phyloP scores from a whole-genome alignment of 2,797 vertebrate genomes.

The Halcyon leucocephala region DNA sequence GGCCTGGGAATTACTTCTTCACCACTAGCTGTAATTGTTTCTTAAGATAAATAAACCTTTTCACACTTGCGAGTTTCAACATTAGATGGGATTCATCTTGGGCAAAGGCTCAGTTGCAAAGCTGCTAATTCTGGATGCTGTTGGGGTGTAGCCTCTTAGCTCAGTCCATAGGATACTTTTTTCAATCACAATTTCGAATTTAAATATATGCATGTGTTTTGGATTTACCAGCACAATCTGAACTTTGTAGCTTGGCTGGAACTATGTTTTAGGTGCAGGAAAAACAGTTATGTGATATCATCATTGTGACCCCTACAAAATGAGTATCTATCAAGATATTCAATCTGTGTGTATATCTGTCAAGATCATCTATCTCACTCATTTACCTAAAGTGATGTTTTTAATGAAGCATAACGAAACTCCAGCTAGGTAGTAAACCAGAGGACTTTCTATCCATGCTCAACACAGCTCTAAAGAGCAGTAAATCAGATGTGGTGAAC shows the following conservation, averaged over 20 bases:
- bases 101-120: not conserved
- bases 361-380: not conserved
- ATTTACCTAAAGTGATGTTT: not conserved
- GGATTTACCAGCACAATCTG: not conserved
- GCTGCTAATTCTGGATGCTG: not conserved
- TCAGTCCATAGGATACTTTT: not conserved
- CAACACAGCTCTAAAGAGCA: not conserved
- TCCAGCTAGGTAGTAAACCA: not conserved
- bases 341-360: not conserved
- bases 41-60: conserved; percentile 12
- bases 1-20: conserved; percentile 37
- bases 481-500: not conserved
- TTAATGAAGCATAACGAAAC: conserved; percentile 13
- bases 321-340: not conserved
- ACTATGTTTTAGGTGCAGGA: not conserved
- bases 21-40: conserved; percentile 43
- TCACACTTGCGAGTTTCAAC: not conserved
- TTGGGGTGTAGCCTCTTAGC: not conserved
- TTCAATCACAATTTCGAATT: not conserved
- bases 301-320: not conserved
- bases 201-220: not conserved
- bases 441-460: not conserved
- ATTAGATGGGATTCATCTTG: not conserved
- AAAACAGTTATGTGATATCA: not conserved
- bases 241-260: not conserved